These are phyloP conservation scores for Trachymyrmex cornetzi DNA, from an alignment of 1,140 invertebrate genomes.

Conservation along the genomic window DNA sequence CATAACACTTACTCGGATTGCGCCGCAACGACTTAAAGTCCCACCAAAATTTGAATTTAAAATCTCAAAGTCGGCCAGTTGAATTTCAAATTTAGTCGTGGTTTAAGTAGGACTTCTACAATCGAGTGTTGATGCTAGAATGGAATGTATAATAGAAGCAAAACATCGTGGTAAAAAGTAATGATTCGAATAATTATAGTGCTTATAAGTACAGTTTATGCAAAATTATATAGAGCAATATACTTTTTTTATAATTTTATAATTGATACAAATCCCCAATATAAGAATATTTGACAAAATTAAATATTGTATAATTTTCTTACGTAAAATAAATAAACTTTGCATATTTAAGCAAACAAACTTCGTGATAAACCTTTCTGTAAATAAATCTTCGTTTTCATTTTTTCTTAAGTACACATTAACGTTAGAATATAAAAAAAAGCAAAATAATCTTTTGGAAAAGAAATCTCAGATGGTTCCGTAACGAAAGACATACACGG, in stretches of 20 bases:
- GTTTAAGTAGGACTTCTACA: constrained; percentile 26
- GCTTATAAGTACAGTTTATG: neutral
- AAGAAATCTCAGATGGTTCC: neutral
- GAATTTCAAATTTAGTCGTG: constrained; percentile 40
- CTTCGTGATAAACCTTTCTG: neutral
- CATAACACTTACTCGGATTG: constrained; percentile 42
- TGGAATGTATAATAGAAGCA: constrained; percentile 13
- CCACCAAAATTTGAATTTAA: constrained; percentile 52
- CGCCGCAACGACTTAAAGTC: constrained; percentile 43
- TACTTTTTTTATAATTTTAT: neutral
- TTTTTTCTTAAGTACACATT: neutral
- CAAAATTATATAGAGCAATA: neutral
- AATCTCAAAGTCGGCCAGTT: constrained; percentile 51
- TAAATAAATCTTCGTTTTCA: neutral
- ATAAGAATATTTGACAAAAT: neutral
- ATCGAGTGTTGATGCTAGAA: constrained; percentile 11
- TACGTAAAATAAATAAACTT: neutral
- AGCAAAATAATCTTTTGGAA: neutral
- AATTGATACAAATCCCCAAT: neutral
- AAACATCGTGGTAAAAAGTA: constrained; percentile 27
- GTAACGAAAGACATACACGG: neutral
- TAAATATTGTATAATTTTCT: neutral
- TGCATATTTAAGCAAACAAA: neutral
- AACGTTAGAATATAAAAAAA: neutral
- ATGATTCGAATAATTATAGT: neutral